phyloP scores from a whole-genome alignment of 2,113 vertebrate genomes.

The Syngnathus typhle region DNA sequence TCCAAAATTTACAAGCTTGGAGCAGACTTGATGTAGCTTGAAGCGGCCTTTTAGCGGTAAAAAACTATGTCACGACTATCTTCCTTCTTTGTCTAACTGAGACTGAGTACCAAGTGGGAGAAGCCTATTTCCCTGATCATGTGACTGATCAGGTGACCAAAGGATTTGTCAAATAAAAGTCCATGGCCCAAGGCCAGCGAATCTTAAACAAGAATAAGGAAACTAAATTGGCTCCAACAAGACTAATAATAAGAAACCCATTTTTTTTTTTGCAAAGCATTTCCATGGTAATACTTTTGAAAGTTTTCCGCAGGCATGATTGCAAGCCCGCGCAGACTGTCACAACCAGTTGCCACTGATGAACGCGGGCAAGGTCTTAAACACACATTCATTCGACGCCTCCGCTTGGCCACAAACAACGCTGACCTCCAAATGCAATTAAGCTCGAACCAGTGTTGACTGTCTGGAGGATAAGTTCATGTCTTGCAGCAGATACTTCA shows the following conservation, averaged over 20 bases:
- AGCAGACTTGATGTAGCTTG: no score
- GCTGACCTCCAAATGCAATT: conserved; percentile 4
- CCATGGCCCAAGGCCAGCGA: no score
- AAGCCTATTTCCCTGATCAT: no score
- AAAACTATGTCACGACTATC: no score
- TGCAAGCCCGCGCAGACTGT: conserved; percentile 22
- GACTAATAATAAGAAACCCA: conserved; percentile 7
- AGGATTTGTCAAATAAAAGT: no score
- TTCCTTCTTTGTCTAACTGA: no score
- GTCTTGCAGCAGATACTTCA: neutral
- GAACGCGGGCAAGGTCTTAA: conserved; percentile 5
- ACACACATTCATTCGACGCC: neutral
- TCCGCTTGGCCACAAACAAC: neutral
- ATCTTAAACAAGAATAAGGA: no score
- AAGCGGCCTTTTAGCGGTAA: no score
- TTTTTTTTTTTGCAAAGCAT: conserved; percentile 9
- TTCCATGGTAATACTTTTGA: conserved; percentile 20
- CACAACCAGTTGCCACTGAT: conserved; percentile 9
- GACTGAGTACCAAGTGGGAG: no score
- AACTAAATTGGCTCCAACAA: neutral
- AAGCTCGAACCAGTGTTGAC: neutral
- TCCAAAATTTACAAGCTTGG: no score
- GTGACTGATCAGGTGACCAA: no score
- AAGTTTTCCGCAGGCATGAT: conserved; percentile 31
- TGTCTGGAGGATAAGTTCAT: conserved; percentile 7